Conservation (phyloP, 2,113 vertebrate genomes). For the Neolamprologus sp. region DNA sequence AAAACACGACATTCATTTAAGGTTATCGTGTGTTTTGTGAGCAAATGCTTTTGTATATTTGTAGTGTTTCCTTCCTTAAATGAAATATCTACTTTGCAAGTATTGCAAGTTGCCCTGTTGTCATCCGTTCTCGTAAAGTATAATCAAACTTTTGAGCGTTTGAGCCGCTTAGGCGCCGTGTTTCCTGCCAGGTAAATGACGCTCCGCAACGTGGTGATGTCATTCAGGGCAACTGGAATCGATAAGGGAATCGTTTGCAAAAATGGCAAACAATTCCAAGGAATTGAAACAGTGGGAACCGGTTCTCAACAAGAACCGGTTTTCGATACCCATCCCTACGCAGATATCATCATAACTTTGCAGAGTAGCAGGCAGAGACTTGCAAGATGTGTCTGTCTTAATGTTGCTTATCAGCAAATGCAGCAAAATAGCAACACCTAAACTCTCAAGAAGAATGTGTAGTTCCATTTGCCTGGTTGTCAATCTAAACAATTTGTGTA, state of each 20-base stretch:
- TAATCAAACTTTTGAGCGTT: fast-evolving
- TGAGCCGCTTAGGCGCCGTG: fast-evolving
- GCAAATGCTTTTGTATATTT: neutral
- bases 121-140: neutral
- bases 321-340: neutral
- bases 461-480: neutral
- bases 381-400: neutral
- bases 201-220: fast-evolving
- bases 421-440: neutral
- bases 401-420: neutral
- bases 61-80: neutral
- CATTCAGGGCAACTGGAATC: fast-evolving
- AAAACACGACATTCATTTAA: fast-evolving
- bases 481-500: neutral
- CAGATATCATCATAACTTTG: neutral
- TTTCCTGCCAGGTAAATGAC: neutral
- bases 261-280: neutral
- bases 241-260: neutral
- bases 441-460: neutral
- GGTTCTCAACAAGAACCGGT: neutral
- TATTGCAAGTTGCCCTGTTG: neutral
- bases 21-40: fast-evolving
- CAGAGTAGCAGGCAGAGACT: neutral
- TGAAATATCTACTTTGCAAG: neutral
- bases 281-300: neutral